These are phyloP conservation scores for Leiothrix lutea DNA, from an alignment of 2,113 vertebrate species.

Conservation along the genomic window DNA sequence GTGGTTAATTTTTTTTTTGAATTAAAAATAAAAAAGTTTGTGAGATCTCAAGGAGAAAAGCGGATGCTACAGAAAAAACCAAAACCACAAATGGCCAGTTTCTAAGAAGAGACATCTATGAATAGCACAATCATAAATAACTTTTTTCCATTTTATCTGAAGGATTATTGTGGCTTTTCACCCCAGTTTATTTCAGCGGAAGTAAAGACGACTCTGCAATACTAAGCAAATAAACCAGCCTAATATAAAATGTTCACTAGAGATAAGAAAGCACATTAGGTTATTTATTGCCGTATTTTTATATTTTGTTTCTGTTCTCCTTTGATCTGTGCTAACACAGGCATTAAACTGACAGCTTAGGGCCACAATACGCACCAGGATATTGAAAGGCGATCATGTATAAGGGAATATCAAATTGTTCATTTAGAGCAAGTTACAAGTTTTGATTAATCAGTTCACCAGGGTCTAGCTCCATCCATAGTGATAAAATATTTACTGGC, in stretches of 20 bases:
- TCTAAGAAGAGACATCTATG: slow-evolving; percentile 52
- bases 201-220: background rate
- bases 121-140: slow-evolving; percentile 49
- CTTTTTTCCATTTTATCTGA: slow-evolving; percentile 41
- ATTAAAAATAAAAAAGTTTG: background rate
- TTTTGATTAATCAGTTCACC: background rate
- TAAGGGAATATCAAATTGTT: background rate
- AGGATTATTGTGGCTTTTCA: slow-evolving; percentile 36
- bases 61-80: background rate
- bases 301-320: slow-evolving; percentile 3
- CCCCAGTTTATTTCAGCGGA: background rate
- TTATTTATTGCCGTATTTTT: slow-evolving; percentile 37
- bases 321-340: slow-evolving; percentile 17
- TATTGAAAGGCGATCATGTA: background rate
- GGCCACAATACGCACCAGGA: background rate
- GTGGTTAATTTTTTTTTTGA: background rate
- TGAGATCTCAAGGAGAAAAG: background rate
- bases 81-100: background rate
- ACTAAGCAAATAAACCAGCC: slow-evolving; percentile 17
- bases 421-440: background rate
- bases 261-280: slow-evolving; percentile 16
- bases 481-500: background rate
- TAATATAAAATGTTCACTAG: background rate
- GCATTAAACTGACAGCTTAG: slow-evolving; percentile 13
- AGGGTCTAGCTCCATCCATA: background rate